Evolutionary conservation across 2,113 vertebrate genomes (phyloP), one percentile per base, ranked within the genome.

Genomic region (Cettia cetti): DNA sequence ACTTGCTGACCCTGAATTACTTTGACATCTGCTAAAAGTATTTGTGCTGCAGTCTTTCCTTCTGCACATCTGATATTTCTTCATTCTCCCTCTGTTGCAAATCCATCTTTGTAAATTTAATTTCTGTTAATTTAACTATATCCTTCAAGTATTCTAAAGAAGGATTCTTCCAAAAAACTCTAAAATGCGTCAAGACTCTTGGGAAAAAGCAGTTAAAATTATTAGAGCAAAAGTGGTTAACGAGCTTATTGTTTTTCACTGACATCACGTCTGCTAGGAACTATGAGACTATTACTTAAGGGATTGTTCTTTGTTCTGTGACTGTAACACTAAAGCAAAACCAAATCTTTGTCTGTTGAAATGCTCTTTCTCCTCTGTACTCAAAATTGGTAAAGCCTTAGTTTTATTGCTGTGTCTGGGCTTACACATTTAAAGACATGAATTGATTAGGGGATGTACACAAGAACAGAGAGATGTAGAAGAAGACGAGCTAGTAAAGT

Each of bases 1-100:
- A 64, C 56, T 94, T 95, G 60, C 81, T 90, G 80, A 93, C 83
- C 85, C 83, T 90, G n/a, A 92, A 89, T 88, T 94, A 70, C 70
- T 92, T 89, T 71, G 72, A 94, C 80, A 75, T 96, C 80, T 93
- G 80, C 77, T 90, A 40, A 45, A 91, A 90, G 24, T 63, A 81
- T 95, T 94, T 86, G 14, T 78, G 40, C 64, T 68, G 6, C 37
- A n/a, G 31, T 81, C 50, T 77, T 52, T 92, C 72, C 16, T 56
- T 86, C 50, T 65, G 47, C 72, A 83, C 72, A 70, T 95, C 76
- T 92, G 83, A 91, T 94, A 68, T 75, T 95, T 91, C 63, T 89
- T 95, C 69, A 68, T 77, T 92, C 45, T 26, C 50, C 60, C 42
- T 63, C 49, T 75, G 52, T 71, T 86, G n/a, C 64, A 78, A 81